Conservation (phyloP, 2,113 vertebrate genomes). For the Panthera leo region DNA sequence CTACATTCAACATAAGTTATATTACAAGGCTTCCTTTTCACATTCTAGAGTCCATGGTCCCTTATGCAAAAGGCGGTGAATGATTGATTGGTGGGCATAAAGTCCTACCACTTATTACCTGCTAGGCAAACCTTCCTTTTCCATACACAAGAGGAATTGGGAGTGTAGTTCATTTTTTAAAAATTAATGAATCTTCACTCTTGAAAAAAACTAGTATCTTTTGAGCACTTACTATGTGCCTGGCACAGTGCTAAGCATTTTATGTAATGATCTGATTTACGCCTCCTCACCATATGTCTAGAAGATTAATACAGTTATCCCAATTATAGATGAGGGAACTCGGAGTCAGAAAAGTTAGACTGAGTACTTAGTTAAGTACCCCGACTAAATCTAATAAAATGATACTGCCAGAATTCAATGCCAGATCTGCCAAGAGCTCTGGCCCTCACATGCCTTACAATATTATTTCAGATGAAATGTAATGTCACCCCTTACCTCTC, state of each 20-base stretch:
- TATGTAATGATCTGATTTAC: background rate
- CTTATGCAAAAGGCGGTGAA: slow-evolving; percentile 49
- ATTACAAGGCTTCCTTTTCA: slow-evolving; percentile 65
- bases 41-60: slow-evolving; percentile 34
- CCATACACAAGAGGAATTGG: slow-evolving; percentile 3
- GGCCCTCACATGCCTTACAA: background rate
- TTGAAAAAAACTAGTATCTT: background rate
- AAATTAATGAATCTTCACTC: slow-evolving; percentile 9
- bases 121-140: slow-evolving; percentile 41
- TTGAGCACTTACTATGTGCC: slow-evolving; percentile 25
- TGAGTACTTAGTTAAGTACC: background rate
- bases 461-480: slow-evolving; percentile 26
- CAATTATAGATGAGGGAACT: slow-evolving; percentile 28
- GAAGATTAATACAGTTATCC: slow-evolving; percentile 29
- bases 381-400: slow-evolving; percentile 45
- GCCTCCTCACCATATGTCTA: background rate
- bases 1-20: slow-evolving; percentile 65
- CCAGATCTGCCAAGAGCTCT: background rate
- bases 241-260: slow-evolving; percentile 38
- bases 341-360: slow-evolving; percentile 9
- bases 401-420: background rate
- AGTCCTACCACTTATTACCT: slow-evolving; percentile 32
- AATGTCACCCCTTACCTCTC: background rate
- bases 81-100: slow-evolving; percentile 32
- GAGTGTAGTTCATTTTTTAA: background rate